phyloP scores from a whole-genome alignment of 1,140 invertebrate genomes.

The Microplitis demolitor region DNA sequence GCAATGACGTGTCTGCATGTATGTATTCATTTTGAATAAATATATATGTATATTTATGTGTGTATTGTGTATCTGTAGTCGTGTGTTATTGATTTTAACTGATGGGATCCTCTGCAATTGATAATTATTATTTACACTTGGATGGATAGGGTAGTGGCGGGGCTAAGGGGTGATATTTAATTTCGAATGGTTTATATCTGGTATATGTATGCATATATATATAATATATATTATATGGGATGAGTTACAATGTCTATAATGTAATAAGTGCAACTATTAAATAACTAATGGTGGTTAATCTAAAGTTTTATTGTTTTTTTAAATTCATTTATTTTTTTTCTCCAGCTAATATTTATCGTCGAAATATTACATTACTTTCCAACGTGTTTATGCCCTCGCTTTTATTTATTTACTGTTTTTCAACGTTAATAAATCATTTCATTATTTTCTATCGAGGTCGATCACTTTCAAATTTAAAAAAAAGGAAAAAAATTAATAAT shows the following conservation, averaged over 20 bases:
- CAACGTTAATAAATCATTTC: neutral
- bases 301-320: constrained; percentile 31
- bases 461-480: neutral
- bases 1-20: no score
- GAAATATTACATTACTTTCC: constrained; percentile 21
- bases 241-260: no score
- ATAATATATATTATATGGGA: constrained; percentile 2
- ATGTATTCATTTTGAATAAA: no score
- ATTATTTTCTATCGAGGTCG: neutral
- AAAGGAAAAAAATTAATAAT: constrained; percentile 10
- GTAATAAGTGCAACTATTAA: constrained; percentile 28
- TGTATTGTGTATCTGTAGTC: neutral
- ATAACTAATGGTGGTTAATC: constrained; percentile 19
- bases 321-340: constrained; percentile 13
- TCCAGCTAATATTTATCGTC: constrained; percentile 2
- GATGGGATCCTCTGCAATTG: neutral
- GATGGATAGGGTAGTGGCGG: neutral
- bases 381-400: constrained; percentile 23
- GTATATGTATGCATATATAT: constrained; percentile 8
- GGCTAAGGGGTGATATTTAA: neutral
- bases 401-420: constrained; percentile 22
- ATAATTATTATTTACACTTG: constrained; percentile 23
- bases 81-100: neutral
- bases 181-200: constrained; percentile 2
- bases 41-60: neutral